These are phyloP conservation scores for Cremastinae sp. DNA, from an alignment of 2,888 invertebrate species.

Conservation along the genomic window DNA sequence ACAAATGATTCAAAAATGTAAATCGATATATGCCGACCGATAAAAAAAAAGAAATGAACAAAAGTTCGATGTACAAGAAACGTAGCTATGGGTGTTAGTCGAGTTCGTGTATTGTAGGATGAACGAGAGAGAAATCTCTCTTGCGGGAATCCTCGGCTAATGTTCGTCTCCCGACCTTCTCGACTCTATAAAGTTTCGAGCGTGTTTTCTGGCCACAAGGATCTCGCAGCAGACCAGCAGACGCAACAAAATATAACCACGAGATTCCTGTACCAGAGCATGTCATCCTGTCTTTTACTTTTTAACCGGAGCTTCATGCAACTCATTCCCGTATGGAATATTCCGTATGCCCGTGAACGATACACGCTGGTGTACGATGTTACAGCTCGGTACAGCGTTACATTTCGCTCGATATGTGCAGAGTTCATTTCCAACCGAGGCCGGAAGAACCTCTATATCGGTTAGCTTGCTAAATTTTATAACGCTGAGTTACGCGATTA, in stretches of 20 bases:
- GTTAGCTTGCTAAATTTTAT: too few relatives aligned
- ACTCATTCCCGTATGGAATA: slow-evolving; percentile 40
- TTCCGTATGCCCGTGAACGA: slow-evolving; percentile 6
- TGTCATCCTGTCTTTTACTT: slow-evolving; percentile 44
- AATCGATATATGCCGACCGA: too few relatives aligned
- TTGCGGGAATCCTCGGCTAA: slow-evolving; percentile 21
- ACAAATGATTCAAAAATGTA: too few relatives aligned
- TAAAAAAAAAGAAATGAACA: too few relatives aligned
- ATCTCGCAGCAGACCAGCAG: slow-evolving; percentile 39
- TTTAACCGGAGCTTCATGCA: slow-evolving; percentile 15
- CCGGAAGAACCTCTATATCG: too few relatives aligned
- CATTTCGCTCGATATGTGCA: neutral
- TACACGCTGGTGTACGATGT: slow-evolving; percentile 18
- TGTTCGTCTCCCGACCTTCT: slow-evolving; percentile 48
- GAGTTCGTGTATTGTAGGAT: slow-evolving; percentile 52
- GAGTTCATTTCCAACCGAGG: neutral
- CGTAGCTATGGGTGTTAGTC: too few relatives aligned
- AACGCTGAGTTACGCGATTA: too few relatives aligned
- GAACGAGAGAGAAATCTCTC: slow-evolving; percentile 34
- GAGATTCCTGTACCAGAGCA: slow-evolving; percentile 35
- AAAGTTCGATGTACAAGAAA: too few relatives aligned
- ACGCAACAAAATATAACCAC: slow-evolving; percentile 57
- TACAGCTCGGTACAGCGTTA: slow-evolving; percentile 26
- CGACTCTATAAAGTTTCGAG: slow-evolving; percentile 24
- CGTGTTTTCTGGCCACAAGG: slow-evolving; percentile 47